Evolutionary conservation across 1,140 invertebrate species (phyloP).

Genomic region (Cepaea nemoralis): DNA sequence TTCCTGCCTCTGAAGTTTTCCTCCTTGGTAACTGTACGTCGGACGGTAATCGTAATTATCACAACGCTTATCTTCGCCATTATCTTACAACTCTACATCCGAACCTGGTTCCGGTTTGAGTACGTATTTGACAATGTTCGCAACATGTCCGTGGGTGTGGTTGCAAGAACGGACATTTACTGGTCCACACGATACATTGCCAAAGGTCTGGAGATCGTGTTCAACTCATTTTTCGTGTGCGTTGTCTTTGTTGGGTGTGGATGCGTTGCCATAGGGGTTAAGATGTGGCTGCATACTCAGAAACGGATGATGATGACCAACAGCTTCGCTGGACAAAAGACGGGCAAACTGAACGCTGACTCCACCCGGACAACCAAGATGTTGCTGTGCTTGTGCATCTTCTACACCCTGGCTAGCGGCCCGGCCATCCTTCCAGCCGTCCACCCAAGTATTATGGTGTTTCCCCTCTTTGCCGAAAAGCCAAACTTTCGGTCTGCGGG

Average conservation of each 20-base stretch:
- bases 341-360: not conserved
- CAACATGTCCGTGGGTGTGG: not conserved
- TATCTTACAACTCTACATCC: not conserved
- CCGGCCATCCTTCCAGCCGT: not conserved
- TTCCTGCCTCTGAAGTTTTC: not conserved
- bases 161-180: not conserved
- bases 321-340: not conserved
- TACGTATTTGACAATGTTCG: not conserved
- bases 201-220: not conserved
- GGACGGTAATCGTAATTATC: not conserved
- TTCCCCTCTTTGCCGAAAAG: not conserved
- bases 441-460: not conserved
- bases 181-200: not conserved
- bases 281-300: not conserved
- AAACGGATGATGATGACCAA: not conserved
- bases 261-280: not conserved
- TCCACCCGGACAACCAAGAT: not conserved
- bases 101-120: not conserved
- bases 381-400: not conserved
- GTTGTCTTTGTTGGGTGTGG: not conserved
- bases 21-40: not conserved
- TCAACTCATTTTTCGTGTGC: not conserved
- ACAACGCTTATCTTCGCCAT: not conserved
- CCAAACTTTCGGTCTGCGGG: not conserved
- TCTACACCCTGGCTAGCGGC: not conserved